Evolutionary conservation across 2,113 vertebrate species (phyloP).

Genomic region (Psittacula cyanocephala): DNA sequence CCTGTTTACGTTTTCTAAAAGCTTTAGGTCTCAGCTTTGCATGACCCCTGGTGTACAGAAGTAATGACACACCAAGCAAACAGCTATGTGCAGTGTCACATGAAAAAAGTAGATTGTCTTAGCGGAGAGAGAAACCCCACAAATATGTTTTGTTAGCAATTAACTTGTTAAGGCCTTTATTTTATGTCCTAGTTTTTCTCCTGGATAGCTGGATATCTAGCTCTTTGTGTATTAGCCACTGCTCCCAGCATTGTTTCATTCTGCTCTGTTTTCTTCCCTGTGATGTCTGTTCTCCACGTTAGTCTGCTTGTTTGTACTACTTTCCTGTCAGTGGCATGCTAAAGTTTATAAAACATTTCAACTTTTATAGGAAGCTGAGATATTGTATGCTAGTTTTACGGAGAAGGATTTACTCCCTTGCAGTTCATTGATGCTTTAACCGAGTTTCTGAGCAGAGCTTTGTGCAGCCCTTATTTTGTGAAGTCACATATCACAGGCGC

Average conservation of each 20-base stretch:
- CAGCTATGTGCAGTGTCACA: neutral
- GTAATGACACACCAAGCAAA: accelerated
- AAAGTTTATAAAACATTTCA: neutral
- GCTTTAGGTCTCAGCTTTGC: neutral
- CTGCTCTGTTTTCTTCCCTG: neutral
- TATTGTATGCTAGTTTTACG: too few species aligned
- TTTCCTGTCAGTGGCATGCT: neutral
- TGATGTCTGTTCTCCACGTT: neutral
- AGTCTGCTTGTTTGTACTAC: neutral
- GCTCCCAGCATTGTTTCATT: neutral
- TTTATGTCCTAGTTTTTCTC: neutral
- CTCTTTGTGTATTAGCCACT: neutral
- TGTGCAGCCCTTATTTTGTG: neutral
- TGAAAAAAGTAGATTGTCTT: neutral
- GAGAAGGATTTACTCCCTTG: neutral
- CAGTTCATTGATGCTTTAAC: neutral
- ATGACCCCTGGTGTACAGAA: neutral
- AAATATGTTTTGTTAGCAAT: neutral
- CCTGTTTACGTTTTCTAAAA: neutral
- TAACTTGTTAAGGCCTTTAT: neutral
- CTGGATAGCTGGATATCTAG: neutral
- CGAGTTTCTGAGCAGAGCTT: neutral
- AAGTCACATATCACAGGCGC: neutral
- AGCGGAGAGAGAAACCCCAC: neutral
- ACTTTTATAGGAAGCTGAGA: too few species aligned